Percentiles rank a stretch among this genome's conserved stretches.
Evolutionary conservation across 2,113 vertebrate genomes (phyloP).

Genomic region (Sprattus sprattus): DNA sequence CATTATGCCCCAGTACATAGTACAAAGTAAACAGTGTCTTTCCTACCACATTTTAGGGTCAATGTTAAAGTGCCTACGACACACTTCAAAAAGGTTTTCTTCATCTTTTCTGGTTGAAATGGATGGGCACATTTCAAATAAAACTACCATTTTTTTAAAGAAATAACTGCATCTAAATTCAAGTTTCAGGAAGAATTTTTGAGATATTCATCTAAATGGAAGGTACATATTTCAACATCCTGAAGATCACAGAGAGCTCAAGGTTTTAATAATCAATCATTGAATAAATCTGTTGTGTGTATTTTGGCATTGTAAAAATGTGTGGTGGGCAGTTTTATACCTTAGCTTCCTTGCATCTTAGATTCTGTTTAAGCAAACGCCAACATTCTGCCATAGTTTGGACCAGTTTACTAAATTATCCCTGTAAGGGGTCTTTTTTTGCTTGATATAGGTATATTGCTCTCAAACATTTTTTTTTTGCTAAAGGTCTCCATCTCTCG

Average conservation of each 20-base stretch:
- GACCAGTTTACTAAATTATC: neutral
- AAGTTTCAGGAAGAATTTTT: neutral
- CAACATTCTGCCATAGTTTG: neutral
- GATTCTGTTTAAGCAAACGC: neutral
- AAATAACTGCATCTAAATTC: neutral
- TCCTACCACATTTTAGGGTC: neutral
- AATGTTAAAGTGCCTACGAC: neutral
- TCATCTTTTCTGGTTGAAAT: no score
- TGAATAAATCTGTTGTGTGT: neutral
- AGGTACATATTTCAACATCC: neutral
- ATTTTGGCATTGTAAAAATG: neutral
- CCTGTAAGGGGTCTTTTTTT: constrained; percentile 55
- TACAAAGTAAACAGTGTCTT: neutral
- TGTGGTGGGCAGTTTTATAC: neutral
- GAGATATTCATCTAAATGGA: neutral
- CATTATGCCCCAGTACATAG: neutral
- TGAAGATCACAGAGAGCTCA: neutral
- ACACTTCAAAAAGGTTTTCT: neutral
- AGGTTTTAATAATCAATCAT: neutral
- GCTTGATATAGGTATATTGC: constrained; percentile 69
- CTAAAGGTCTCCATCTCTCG: constrained; percentile 57
- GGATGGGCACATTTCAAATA: neutral
- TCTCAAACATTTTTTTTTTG: constrained; percentile 65
- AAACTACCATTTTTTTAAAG: neutral
- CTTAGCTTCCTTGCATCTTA: neutral